phyloP scores from a whole-genome alignment of 2,797 vertebrate genomes.

The Philypnodon macrostomus region DNA sequence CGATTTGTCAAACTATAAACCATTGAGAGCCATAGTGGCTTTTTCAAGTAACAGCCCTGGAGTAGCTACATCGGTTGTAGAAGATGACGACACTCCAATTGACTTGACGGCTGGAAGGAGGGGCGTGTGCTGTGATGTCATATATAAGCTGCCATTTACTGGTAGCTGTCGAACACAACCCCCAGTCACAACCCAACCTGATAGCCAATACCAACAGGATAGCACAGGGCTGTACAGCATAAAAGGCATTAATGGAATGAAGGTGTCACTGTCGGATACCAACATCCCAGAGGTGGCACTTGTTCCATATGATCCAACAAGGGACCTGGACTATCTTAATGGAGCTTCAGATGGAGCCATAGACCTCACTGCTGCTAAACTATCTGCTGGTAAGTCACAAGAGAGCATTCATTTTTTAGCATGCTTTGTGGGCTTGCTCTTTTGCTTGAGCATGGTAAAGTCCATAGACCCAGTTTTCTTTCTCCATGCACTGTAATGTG shows the following conservation, averaged over 20 bases:
- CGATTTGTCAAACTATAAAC: conserved; percentile 92
- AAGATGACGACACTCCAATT: conserved; percentile 92
- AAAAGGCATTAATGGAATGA: conserved; percentile 87
- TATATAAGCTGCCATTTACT: conserved; percentile 95
- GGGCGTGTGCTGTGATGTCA: conserved; percentile 94
- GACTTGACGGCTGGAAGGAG: conserved; percentile 93
- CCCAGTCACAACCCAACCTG: conserved; percentile 85
- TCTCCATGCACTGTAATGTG: no score
- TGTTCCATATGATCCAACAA: conserved; percentile 88
- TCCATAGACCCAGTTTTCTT: conserved; percentile 37
- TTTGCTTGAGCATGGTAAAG: conserved; percentile 6
- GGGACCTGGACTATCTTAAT: conserved; percentile 84
- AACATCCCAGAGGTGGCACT: conserved; percentile 87
- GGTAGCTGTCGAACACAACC: conserved; percentile 90
- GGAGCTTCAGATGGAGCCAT: conserved; percentile 86
- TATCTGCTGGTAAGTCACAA: conserved; percentile 89
- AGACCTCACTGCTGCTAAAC: conserved; percentile 93
- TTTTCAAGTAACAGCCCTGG: conserved; percentile 83
- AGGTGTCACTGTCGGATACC: conserved; percentile 87
- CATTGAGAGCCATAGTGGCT: conserved; percentile 86
- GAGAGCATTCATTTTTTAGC: conserved; percentile 43
- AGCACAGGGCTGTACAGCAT: conserved; percentile 79
- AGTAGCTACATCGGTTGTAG: conserved; percentile 86
- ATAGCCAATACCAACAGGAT: conserved; percentile 87
- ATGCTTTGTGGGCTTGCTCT: conserved; percentile 49